Base-by-base conservation (phyloP, 2,797 vertebrate species). In the Lateolabrax maculatus region DNA sequence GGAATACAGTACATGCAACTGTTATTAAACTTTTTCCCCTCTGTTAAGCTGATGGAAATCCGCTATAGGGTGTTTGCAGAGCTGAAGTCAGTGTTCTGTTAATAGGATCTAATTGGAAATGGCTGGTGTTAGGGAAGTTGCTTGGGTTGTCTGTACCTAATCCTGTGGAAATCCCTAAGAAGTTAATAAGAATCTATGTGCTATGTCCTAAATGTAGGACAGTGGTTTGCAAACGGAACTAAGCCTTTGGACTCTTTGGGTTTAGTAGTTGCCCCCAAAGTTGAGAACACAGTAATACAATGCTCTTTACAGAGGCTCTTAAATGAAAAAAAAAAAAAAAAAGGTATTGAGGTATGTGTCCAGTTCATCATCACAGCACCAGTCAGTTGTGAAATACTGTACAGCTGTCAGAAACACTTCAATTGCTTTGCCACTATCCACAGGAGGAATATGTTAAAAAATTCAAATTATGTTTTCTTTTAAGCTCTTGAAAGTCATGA, bases 61-160 rank as follows among this genome's bases (percentile, higher is more conserved):
- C 89, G 84, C 78, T 86, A 87, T 85, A 84, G 82, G 87, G 79
- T 81, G 78, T 87, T 88, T 89, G 82, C 85, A 74, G 77, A 83
- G 75, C 84, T 79, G 71, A 85, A 91, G 84, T 87, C 90, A 89
- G 83, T 91, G 86, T 90, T 88, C 80, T 86, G 89, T 88, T 92
- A 90, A 91, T 86, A 87, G 87, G 83, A 92, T 93, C 84, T 93
- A 92, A 93, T 91, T 90, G 88, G 87, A 86, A 92, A 87, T 90
- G 88, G 83, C 67, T 81, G 79, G 81, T 84, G 79, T 92, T 90
- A 79, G 87, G 73, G 71, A 91, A 91, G 91, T 90, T 90, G 86
- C 89, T 86, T 72, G 80, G 83, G 83, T 91, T 87, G 85, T 86
- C 62, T 87, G 83, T 90, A 89, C 56, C 70, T 90, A 92, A 94